Evolutionary conservation across 2,888 invertebrate genomes (phyloP).

Genomic region (Pardosa pseudoannulata): DNA sequence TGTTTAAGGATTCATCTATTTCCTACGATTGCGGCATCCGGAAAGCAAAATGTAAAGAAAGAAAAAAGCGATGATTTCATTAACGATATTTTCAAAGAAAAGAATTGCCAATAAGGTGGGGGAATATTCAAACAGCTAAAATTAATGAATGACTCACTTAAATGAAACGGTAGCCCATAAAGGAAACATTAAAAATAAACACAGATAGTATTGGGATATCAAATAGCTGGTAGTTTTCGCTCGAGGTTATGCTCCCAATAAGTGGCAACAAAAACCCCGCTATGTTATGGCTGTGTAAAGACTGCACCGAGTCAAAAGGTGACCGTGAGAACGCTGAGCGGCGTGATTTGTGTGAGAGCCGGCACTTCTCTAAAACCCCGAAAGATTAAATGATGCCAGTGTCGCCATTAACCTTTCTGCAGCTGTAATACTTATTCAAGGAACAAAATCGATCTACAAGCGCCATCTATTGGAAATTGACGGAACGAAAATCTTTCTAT

Average conservation of each 20-base stretch:
- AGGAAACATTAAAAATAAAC: background rate
- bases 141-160: too few relatives aligned
- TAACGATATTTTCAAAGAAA: too few relatives aligned
- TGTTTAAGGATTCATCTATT: too few relatives aligned
- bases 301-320: background rate
- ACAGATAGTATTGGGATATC: background rate
- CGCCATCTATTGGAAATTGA: background rate
- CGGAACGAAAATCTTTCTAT: background rate
- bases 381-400: background rate
- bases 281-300: too few relatives aligned
- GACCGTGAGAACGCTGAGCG: background rate
- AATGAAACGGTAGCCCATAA: too few relatives aligned
- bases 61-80: too few relatives aligned
- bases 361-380: background rate
- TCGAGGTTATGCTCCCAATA: background rate
- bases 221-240: background rate
- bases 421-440: background rate
- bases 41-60: too few relatives aligned
- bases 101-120: too few relatives aligned
- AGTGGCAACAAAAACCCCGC: background rate
- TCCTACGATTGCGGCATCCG: too few relatives aligned
- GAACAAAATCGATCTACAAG: background rate
- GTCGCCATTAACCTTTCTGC: conserved; percentile 6
- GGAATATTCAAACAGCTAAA: too few relatives aligned
- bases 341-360: conserved; percentile 8